Conservation (phyloP, 2,888 invertebrate genomes). For the Drosophila kambysellisi region DNA sequence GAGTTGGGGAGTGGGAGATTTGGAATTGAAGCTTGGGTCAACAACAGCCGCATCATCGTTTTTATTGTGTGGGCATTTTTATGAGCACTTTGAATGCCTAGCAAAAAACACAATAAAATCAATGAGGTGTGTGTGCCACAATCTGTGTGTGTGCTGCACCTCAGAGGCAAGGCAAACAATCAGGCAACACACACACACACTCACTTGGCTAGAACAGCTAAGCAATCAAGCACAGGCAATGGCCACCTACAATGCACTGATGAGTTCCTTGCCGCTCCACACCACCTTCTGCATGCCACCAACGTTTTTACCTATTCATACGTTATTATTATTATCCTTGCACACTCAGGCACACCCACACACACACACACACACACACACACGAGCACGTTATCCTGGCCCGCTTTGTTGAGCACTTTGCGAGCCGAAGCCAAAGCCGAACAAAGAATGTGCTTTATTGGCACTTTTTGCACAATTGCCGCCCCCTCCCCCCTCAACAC, state of each 20-base stretch:
- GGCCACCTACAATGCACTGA: conserved; percentile 72
- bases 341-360: conserved; percentile 62
- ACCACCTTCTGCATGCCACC: conserved; percentile 21
- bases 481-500: conserved; percentile 13
- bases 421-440: conserved; percentile 64
- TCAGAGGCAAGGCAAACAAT: conserved; percentile 63
- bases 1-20: conserved; percentile 6
- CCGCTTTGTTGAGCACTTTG: conserved; percentile 82
- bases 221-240: conserved; percentile 75
- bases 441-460: conserved; percentile 84
- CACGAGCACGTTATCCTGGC: conserved; percentile 61
- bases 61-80: conserved; percentile 81
- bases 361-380: conserved; percentile 6
- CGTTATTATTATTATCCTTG: conserved; percentile 79
- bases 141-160: conserved; percentile 62
- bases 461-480: conserved; percentile 83
- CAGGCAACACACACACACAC: conserved; percentile 42
- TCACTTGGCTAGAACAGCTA: conserved; percentile 62
- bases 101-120: conserved; percentile 82
- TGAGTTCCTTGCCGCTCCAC: conserved; percentile 33
- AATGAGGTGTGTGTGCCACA: conserved; percentile 79
- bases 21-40: conserved; percentile 40
- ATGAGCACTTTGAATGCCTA: conserved; percentile 76
- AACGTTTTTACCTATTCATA: conserved; percentile 83
- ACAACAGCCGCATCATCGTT: conserved; percentile 75